A percentile compares a stretch with the other conserved stretches of the same genome.
phyloP scores from a whole-genome alignment of 2,113 vertebrate species.

The Tetrax tetrax region DNA sequence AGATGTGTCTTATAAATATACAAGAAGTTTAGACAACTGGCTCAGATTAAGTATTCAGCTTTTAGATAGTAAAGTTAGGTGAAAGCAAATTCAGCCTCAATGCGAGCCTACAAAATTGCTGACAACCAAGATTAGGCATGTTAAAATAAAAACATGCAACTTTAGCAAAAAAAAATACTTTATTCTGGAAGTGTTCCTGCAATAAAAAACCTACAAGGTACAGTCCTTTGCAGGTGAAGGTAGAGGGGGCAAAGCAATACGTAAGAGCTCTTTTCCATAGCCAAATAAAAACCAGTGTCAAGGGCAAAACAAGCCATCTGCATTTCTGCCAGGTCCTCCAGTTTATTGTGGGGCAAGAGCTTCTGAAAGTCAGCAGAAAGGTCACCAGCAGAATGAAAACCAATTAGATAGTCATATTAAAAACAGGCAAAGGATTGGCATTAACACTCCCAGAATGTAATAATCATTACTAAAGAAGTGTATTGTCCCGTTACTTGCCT shows the following conservation, averaged over 20 bases:
- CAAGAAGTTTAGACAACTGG: background rate
- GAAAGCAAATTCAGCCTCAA: slow-evolving; percentile 4
- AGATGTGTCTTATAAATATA: background rate
- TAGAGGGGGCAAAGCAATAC: background rate
- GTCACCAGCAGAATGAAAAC: background rate
- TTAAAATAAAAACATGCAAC: background rate
- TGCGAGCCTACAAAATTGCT: background rate
- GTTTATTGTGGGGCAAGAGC: background rate
- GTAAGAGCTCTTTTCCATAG: background rate
- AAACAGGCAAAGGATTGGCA: background rate
- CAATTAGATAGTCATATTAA: slow-evolving; percentile 15
- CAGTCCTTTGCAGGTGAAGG: background rate
- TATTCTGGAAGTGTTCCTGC: background rate
- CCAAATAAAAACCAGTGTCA: background rate
- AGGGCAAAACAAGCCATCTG: background rate
- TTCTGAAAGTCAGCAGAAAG: slow-evolving; percentile 3
- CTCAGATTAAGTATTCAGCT: background rate
- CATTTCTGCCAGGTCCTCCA: background rate
- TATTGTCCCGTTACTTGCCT: background rate
- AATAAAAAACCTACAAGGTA: background rate
- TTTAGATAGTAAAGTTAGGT: background rate
- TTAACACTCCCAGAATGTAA: background rate
- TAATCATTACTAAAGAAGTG: background rate
- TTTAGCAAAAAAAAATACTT: background rate
- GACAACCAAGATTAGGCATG: background rate